Base-by-base conservation (phyloP, 2,888 invertebrate genomes). In the Nematopogon swammerdamellus region DNA sequence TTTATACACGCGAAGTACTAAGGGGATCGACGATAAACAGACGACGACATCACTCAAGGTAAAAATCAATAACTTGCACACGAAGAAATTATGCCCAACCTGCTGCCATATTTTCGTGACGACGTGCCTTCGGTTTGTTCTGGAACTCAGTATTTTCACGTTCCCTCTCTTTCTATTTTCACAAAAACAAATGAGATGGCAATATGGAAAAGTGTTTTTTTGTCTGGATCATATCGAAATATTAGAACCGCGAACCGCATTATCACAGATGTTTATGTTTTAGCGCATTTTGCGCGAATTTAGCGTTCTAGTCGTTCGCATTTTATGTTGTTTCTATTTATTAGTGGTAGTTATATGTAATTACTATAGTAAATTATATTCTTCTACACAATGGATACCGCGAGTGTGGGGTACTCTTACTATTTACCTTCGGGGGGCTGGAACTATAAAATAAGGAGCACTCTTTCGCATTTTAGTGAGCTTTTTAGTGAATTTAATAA, bases 401-500 rank as follows among this genome's bases (percentile, higher is more conserved):
- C 81, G 42, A 89, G 87, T 58, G 82, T 92, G 58, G 92, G 92
- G 52, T 92, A 92, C 72, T 88, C 91, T 17, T 92, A 92, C 65
- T 90, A 92, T 65, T 76, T 92, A 61, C 92, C 92, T 43, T 82
- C 89, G 49, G 90, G 88, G 52, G 90, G 92, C 47, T 85, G 89
- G 82, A 81, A 87, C 59, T 77, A 90, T 58, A 88, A 87, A 67
- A 82, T 92, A 56, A 84, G 91, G 66, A 92, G 89, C 66, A 87
- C 86, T 30, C 68, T 93, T 53, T 88, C 92, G 19, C 93, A 94
- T 65, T 95, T 95, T 67, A 94, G 93, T 64, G 96, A 96, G 73
- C 76, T 96, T 54, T 97, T 96, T 72, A 95, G 96, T 68, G 95
- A 96, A 80, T 97, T 97, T 69, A 94, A 95, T 68, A 91, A 92